Evolutionary conservation across 2,113 vertebrate species (phyloP).

Genomic region (Kryptolebias marmoratus): DNA sequence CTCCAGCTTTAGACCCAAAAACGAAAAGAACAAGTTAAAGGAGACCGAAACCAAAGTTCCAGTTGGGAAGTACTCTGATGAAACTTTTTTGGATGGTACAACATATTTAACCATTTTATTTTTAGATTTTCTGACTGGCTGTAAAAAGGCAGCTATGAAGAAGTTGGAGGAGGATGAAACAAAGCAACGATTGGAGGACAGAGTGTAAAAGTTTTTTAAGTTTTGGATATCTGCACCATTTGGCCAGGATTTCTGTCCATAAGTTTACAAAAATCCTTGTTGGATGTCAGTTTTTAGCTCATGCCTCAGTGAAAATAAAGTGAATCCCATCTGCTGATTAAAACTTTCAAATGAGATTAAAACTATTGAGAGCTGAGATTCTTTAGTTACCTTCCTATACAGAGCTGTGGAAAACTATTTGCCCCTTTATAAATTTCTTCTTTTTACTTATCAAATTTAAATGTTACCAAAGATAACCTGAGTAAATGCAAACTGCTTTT

Average conservation of each 20-base stretch:
- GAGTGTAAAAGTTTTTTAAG: background rate
- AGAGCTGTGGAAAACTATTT: too few relatives aligned
- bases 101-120: background rate
- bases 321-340: conserved; percentile 5
- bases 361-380: background rate
- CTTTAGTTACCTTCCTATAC: background rate
- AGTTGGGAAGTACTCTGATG: background rate
- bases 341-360: background rate
- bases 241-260: background rate
- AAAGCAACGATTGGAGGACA: background rate
- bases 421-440: background rate
- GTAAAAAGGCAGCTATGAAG: too few relatives aligned
- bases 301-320: background rate
- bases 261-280: background rate
- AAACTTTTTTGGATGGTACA: background rate
- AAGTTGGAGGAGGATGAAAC: background rate
- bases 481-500: too few relatives aligned
- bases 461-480: too few relatives aligned
- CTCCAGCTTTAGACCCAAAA: too few relatives aligned
- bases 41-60: background rate
- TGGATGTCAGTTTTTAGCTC: background rate
- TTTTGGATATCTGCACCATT: conserved; percentile 1
- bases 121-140: background rate
- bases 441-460: background rate
- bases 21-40: background rate